phyloP scores from a whole-genome alignment of 2,797 vertebrate species.

The Eulemur coronatus region DNA sequence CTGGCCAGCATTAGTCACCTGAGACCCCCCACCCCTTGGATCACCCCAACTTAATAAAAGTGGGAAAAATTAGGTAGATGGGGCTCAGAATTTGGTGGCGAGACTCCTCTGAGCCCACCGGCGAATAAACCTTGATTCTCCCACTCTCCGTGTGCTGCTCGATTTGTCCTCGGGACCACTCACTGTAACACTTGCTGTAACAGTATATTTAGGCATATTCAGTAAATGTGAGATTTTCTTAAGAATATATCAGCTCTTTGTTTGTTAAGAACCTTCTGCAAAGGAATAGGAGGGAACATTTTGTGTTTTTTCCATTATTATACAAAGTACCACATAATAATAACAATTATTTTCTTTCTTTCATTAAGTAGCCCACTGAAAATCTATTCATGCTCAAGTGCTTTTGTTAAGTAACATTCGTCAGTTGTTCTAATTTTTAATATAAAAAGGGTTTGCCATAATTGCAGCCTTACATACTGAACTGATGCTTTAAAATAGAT shows the following conservation, averaged over 20 bases:
- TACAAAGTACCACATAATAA: constrained; percentile 24
- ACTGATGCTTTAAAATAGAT: constrained; percentile 30
- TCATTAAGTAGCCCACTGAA: constrained; percentile 37
- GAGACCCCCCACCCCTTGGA: no score
- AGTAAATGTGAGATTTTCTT: constrained; percentile 4
- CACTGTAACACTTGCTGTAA: no score
- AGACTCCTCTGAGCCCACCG: no score
- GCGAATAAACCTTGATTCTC: no score
- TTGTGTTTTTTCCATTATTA: constrained; percentile 25
- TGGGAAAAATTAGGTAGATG: no score
- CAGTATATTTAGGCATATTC: background rate
- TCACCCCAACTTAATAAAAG: no score
- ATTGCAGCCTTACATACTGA: background rate
- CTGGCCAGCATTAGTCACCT: no score
- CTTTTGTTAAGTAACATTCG: constrained; percentile 47
- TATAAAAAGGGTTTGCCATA: background rate
- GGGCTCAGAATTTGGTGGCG: no score
- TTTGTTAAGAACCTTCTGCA: constrained; percentile 22
- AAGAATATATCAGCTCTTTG: background rate
- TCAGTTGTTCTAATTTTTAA: constrained; percentile 38
- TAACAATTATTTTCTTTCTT: constrained; percentile 16
- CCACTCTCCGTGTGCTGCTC: no score
- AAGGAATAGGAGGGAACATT: constrained; percentile 20
- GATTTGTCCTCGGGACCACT: no score
- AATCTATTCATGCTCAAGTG: constrained; percentile 32